These are phyloP conservation scores for Plutella xylostella DNA, from an alignment of 2,888 invertebrate species.

Conservation along the genomic window DNA sequence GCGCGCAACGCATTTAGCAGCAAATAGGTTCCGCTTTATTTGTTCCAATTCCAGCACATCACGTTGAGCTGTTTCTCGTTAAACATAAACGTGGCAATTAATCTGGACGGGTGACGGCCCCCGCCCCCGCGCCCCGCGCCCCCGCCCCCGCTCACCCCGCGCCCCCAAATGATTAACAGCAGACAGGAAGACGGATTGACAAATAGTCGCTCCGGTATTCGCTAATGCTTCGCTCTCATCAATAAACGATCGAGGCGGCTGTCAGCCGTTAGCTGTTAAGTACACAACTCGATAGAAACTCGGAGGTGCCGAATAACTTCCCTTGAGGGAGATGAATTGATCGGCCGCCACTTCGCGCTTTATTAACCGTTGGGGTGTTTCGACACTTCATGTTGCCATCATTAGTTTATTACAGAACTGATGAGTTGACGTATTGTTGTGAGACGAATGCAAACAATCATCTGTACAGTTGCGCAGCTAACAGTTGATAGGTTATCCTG, in stretches of 20 bases:
- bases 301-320: slow-evolving; percentile 19
- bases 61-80: slow-evolving; percentile 29
- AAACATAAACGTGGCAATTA: slow-evolving; percentile 61
- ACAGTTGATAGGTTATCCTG: background rate
- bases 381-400: no score
- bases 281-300: slow-evolving; percentile 23
- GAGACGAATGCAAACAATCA: no score
- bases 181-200: slow-evolving; percentile 68
- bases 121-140: slow-evolving; percentile 26
- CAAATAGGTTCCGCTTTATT: slow-evolving; percentile 21
- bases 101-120: slow-evolving; percentile 52
- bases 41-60: slow-evolving; percentile 46
- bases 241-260: slow-evolving; percentile 43
- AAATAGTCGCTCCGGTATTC: slow-evolving; percentile 68
- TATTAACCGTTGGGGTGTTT: no score
- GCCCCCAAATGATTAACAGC: slow-evolving; percentile 61
- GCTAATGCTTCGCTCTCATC: slow-evolving; percentile 61
- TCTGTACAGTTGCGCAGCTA: no score
- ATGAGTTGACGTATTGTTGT: no score
- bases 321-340: slow-evolving; percentile 28
- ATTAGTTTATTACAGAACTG: no score
- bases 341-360: no score
- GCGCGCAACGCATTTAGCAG: no score
- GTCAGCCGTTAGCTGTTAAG: slow-evolving; percentile 18
- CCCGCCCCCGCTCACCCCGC: slow-evolving; percentile 17